These are phyloP conservation scores for Eolophus roseicapilla DNA, from an alignment of 2,113 vertebrate species.

Conservation along the genomic window DNA sequence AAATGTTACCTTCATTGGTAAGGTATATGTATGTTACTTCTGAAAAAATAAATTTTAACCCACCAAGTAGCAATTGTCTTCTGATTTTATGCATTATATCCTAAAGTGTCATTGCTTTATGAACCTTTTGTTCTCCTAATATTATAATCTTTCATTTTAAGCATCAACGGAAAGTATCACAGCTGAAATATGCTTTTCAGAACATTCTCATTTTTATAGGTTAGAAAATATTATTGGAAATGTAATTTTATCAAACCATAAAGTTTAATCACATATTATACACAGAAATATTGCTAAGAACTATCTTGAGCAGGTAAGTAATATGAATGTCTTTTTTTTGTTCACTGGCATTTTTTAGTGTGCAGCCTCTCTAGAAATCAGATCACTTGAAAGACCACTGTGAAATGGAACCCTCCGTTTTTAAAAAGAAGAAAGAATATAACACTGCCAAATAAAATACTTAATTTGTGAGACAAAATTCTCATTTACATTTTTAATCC, in stretches of 20 bases:
- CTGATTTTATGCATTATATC: neutral
- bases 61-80: neutral
- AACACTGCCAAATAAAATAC: neutral
- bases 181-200: neutral
- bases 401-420: neutral
- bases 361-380: neutral
- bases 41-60: neutral
- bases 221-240: neutral
- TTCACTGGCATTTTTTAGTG: neutral
- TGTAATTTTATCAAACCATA: neutral
- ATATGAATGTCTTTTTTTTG: neutral
- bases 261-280: neutral
- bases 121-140: neutral
- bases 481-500: neutral
- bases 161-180: neutral
- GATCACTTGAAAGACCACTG: neutral
- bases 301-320: neutral
- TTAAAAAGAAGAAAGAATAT: neutral
- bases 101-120: neutral
- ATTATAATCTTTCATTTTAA: neutral
- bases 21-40: neutral
- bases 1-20: neutral
- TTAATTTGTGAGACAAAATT: neutral
- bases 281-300: neutral
- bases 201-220: neutral